Evolutionary conservation across 2,888 invertebrate species (phyloP).

Genomic region (Holacanthella duospinosa): DNA sequence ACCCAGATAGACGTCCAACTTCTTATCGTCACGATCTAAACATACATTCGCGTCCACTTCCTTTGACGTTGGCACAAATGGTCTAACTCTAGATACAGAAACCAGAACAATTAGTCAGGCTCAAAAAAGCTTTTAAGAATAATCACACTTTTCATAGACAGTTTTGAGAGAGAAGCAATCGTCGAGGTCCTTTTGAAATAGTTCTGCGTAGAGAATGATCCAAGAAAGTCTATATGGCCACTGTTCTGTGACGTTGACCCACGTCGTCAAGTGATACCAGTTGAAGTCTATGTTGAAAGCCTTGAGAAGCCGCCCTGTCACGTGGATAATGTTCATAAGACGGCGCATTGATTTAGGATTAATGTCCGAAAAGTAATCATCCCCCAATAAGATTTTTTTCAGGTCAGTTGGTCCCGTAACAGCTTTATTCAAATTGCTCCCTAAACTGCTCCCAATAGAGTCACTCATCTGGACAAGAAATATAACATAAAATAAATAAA

Average conservation of each 20-base stretch:
- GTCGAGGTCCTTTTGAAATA: constrained; percentile 74
- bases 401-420: constrained; percentile 61
- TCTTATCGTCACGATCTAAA: constrained; percentile 86
- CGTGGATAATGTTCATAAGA: constrained; percentile 92
- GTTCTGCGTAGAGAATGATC: constrained; percentile 90
- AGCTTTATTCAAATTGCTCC: constrained; percentile 56
- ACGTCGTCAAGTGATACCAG: constrained; percentile 94
- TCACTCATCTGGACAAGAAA: constrained; percentile 60
- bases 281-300: constrained; percentile 98
- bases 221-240: constrained; percentile 97
- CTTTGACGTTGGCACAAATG: constrained; percentile 67
- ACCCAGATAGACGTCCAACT: constrained; percentile 83
- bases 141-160: constrained; percentile 74
- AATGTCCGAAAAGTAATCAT: constrained; percentile 97
- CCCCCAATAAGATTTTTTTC: constrained; percentile 81
- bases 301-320: constrained; percentile 82
- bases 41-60: constrained; percentile 82
- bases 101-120: not conserved
- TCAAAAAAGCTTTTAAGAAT: constrained; percentile 4
- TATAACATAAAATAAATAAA: not conserved
- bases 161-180: constrained; percentile 75
- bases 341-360: constrained; percentile 94
- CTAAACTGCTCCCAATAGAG: constrained; percentile 81
- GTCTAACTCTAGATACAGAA: constrained; percentile 54
- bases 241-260: constrained; percentile 97